phyloP scores from a whole-genome alignment of 2,113 vertebrate genomes.

The Hippoglossus stenolepis region DNA sequence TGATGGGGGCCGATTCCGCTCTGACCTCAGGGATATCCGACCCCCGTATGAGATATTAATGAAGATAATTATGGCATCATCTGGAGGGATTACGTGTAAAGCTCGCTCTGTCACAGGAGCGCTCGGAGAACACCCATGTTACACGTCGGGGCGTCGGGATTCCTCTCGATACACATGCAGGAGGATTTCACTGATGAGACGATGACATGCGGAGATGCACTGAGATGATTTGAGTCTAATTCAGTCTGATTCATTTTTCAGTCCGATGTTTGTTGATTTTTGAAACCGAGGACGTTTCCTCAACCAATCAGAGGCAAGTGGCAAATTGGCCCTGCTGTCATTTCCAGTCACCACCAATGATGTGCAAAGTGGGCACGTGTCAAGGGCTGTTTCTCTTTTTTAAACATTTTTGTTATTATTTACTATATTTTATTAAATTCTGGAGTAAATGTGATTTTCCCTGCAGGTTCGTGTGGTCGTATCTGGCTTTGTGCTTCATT shows the following conservation, averaged over 20 bases:
- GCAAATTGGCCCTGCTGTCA: no score
- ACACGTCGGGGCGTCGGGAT: neutral
- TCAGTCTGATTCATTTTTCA: neutral
- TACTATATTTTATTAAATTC: no score
- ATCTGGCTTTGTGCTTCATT: no score
- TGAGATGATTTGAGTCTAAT: neutral
- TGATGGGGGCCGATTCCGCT: constrained; percentile 57
- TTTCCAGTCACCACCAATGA: no score
- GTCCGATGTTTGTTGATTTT: neutral
- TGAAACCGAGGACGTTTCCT: neutral
- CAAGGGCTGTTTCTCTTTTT: no score
- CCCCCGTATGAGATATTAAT: constrained; percentile 61
- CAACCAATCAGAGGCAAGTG: neutral
- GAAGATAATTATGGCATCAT: constrained; percentile 60
- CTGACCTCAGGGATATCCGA: constrained; percentile 50
- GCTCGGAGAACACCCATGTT: neutral
- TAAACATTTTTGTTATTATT: no score
- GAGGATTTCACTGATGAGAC: constrained; percentile 13
- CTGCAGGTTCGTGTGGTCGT: no score
- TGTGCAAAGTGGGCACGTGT: no score
- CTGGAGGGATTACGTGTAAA: constrained; percentile 26
- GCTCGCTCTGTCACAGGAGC: neutral
- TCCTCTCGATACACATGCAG: neutral
- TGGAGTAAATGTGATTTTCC: no score
- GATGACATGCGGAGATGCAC: neutral